Conservation (phyloP, 1,140 invertebrate genomes). For the Pomacea maculata region DNA sequence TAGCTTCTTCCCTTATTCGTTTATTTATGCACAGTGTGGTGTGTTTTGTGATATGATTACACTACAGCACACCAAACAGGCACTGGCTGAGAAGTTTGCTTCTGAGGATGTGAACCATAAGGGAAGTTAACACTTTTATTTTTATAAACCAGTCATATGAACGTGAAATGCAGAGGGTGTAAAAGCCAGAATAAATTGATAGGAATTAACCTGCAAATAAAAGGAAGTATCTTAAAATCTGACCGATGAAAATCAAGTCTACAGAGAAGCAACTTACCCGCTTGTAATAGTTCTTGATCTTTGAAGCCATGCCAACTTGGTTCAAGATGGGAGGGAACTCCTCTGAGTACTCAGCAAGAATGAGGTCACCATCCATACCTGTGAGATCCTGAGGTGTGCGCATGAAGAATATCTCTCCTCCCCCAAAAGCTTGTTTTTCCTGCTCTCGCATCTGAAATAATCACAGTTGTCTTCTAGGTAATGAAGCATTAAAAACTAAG, state of each 20-base stretch:
- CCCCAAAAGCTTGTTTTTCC: constrained; percentile 87
- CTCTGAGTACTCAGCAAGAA: constrained; percentile 96
- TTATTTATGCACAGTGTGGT: no score
- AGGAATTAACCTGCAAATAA: not conserved
- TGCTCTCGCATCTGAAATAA: constrained; percentile 82
- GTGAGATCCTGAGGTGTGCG: constrained; percentile 94
- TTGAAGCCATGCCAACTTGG: constrained; percentile 97
- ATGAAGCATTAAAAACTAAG: no score
- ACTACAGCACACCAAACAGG: no score
- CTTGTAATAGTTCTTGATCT: constrained; percentile 99
- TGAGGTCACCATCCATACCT: constrained; percentile 92
- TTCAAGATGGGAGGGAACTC: constrained; percentile 97
- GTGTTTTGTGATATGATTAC: no score
- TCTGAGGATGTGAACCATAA: no score
- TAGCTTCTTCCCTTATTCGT: no score
- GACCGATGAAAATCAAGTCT: not conserved
- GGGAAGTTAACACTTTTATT: no score
- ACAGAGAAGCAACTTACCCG: constrained; percentile 67
- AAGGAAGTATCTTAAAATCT: not conserved
- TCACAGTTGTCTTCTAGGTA: no score
- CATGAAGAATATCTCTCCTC: constrained; percentile 99
- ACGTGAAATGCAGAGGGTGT: no score
- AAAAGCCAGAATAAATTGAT: not conserved
- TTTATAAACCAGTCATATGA: no score
- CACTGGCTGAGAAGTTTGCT: no score